These are phyloP conservation scores for Umimayanthus chanpuru DNA, from an alignment of 92 coral and sea anemone genomes.

Conservation along the genomic window DNA sequence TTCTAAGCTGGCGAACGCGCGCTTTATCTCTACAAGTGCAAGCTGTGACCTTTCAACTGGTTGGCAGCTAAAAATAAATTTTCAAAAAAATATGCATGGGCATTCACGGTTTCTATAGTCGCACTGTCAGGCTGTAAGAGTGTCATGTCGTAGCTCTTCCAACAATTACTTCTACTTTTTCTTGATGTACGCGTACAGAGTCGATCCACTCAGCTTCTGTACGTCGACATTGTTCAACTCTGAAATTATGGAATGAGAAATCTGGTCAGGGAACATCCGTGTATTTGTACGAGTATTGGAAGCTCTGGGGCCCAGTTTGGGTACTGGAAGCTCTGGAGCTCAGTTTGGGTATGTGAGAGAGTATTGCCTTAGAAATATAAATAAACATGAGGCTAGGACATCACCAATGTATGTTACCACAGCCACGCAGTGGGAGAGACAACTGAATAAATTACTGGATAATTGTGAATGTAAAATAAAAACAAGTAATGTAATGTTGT, in stretches of 20 bases:
- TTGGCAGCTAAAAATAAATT: too few species aligned
- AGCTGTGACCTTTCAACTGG: too few species aligned
- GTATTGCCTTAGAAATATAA: neutral
- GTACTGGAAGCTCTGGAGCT: neutral
- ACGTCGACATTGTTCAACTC: constrained; percentile 38
- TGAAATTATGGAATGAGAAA: constrained; percentile 7
- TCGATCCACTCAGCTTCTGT: constrained; percentile 36
- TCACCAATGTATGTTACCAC: too few species aligned
- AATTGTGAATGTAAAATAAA: too few species aligned
- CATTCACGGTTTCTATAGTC: neutral
- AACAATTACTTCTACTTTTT: constrained; percentile 1
- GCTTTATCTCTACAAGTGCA: too few species aligned
- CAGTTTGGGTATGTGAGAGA: neutral
- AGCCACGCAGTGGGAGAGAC: neutral
- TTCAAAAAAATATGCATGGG: too few species aligned
- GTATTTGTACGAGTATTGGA: neutral
- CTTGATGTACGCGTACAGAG: constrained; percentile 39
- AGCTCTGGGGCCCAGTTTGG: neutral
- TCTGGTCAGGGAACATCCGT: neutral
- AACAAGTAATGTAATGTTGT: too few species aligned
- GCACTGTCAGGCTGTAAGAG: neutral
- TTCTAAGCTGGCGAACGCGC: too few species aligned
- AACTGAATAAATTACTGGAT: neutral
- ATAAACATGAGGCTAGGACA: too few species aligned
- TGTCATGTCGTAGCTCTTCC: neutral